Conservation (phyloP, 2,797 vertebrate species). For the Leptatherina wallacei region DNA sequence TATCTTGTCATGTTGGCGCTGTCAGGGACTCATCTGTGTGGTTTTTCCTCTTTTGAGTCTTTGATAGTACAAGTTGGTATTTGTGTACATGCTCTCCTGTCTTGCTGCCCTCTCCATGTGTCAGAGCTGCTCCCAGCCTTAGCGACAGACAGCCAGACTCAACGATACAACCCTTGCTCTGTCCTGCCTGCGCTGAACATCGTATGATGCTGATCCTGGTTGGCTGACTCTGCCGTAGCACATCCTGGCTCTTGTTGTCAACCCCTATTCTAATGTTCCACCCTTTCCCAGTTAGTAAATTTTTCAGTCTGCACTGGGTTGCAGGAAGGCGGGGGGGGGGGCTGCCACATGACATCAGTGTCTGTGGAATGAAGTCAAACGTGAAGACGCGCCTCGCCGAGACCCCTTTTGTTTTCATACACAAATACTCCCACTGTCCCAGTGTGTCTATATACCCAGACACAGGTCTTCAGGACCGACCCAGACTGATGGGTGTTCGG, state of each 20-base stretch:
- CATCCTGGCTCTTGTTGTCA: constrained; percentile 36
- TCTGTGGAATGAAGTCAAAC: constrained; percentile 70
- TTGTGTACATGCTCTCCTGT: constrained; percentile 20
- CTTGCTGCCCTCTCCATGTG: constrained; percentile 25
- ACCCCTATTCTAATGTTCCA: constrained; percentile 29
- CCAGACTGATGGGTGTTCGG: constrained; percentile 14
- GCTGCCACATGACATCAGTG: constrained; percentile 66
- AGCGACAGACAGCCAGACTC: constrained; percentile 31
- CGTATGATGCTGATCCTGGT: constrained; percentile 17
- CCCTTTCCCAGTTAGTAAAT: constrained; percentile 40
- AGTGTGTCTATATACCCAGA: constrained; percentile 27
- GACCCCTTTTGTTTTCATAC: constrained; percentile 63
- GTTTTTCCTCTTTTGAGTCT: neutral
- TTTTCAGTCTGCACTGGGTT: constrained; percentile 40
- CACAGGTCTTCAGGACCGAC: constrained; percentile 35
- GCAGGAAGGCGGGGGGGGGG: constrained; percentile 35
- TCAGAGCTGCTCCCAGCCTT: constrained; percentile 54
- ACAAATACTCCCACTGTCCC: constrained; percentile 49
- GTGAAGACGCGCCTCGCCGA: constrained; percentile 59
- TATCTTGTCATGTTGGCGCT: neutral
- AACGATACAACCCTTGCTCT: constrained; percentile 4
- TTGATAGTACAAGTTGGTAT: constrained; percentile 7
- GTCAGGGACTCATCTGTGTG: constrained; percentile 7
- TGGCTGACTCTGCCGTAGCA: constrained; percentile 26
- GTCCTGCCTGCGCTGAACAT: constrained; percentile 12